Conservation (phyloP, 2,888 invertebrate species). For the Aproaerema taeniolella region DNA sequence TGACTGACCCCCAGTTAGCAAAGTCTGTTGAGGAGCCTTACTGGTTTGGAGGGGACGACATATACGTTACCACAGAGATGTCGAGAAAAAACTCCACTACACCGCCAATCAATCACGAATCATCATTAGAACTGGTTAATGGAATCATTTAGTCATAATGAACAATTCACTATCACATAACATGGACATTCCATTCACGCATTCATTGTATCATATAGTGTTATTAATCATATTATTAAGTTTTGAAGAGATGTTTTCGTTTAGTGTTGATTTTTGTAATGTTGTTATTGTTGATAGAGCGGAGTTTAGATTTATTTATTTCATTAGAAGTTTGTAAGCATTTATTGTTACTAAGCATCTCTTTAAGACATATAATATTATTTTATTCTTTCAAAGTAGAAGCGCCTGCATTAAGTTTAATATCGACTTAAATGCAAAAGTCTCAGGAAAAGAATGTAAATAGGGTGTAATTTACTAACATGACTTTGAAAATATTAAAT, state of each 20-base stretch:
- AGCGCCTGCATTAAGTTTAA: too few relatives aligned
- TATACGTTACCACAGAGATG: slow-evolving; percentile 56
- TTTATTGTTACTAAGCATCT: slow-evolving; percentile 29
- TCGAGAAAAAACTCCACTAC: slow-evolving; percentile 50
- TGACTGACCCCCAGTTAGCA: slow-evolving; percentile 71
- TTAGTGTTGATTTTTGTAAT: slow-evolving; percentile 5
- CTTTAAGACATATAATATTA: slow-evolving; percentile 34
- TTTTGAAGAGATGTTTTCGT: slow-evolving; percentile 44
- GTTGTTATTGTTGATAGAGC: slow-evolving; percentile 1
- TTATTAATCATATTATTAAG: slow-evolving; percentile 28
- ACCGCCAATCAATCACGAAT: slow-evolving; percentile 54
- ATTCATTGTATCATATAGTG: slow-evolving; percentile 40
- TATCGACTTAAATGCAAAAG: not conserved
- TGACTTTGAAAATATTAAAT: slow-evolving; percentile 44
- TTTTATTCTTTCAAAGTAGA: not conserved
- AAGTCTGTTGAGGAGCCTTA: slow-evolving; percentile 68
- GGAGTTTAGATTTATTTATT: slow-evolving; percentile 15
- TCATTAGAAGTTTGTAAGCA: slow-evolving; percentile 14
- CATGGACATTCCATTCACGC: slow-evolving; percentile 41
- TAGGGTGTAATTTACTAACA: slow-evolving; percentile 43
- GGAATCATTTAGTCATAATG: slow-evolving; percentile 64
- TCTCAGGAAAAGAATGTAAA: slow-evolving; percentile 28
- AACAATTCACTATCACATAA: slow-evolving; percentile 26
- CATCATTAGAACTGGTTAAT: slow-evolving; percentile 70
- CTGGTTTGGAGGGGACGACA: slow-evolving; percentile 63